phyloP scores from a whole-genome alignment of 1,140 invertebrate genomes.

The Ceratina australensis region DNA sequence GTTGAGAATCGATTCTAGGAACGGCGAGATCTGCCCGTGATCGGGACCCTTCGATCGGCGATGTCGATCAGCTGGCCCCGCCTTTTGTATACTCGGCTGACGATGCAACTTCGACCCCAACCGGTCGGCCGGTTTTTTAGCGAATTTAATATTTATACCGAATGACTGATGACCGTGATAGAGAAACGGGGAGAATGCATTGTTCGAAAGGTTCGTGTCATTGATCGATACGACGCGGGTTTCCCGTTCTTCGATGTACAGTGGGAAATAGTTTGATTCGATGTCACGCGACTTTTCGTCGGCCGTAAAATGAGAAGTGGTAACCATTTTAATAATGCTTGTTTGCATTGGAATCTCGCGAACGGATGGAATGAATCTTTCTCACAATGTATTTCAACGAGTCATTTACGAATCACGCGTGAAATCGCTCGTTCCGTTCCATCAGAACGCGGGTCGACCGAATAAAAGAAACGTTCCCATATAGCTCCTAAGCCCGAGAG shows the following conservation, averaged over 20 bases:
- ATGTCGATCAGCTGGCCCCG: constrained; percentile 75
- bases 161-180: constrained; percentile 79
- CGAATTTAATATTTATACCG: constrained; percentile 80
- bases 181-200: constrained; percentile 77
- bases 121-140: constrained; percentile 74
- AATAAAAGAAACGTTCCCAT: constrained; percentile 45
- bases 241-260: constrained; percentile 20
- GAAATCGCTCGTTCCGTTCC: constrained; percentile 68
- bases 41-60: constrained; percentile 61
- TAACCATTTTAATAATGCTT: no score
- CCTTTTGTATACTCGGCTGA: constrained; percentile 75
- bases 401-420: constrained; percentile 59
- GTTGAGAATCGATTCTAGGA: constrained; percentile 47
- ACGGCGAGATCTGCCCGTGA: constrained; percentile 47
- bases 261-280: constrained; percentile 46
- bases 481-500: neutral
- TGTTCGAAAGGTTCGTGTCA: constrained; percentile 78
- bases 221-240: constrained; percentile 76
- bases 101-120: constrained; percentile 77
- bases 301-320: no score
- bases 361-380: no score
- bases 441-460: constrained; percentile 16
- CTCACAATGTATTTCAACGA: constrained; percentile 39
- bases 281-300: neutral
- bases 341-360: no score